phyloP scores from a whole-genome alignment of 1,140 invertebrate genomes.

The Atta colombica region DNA sequence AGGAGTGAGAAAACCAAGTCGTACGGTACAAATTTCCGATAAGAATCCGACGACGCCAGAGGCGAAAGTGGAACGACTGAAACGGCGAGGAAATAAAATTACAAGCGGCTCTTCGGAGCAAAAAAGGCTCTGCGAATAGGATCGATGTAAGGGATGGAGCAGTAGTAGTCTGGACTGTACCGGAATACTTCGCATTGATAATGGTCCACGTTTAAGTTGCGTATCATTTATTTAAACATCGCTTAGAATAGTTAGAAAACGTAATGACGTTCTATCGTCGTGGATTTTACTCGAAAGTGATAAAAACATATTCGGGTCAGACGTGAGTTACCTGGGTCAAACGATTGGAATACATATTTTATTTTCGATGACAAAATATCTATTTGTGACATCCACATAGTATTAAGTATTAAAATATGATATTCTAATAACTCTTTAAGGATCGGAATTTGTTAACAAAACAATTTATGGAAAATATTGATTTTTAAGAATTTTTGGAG shows the following conservation, averaged over 20 bases:
- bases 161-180: conserved; percentile 67
- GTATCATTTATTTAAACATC: conserved; percentile 83
- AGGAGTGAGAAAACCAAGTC: conserved; percentile 65
- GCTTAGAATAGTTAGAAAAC: conserved; percentile 10
- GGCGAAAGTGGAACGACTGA: conserved; percentile 12
- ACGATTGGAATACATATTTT: neutral
- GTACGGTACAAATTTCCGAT: conserved; percentile 82
- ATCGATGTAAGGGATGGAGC: conserved; percentile 31
- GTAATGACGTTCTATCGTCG: conserved; percentile 23
- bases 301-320: conserved; percentile 22
- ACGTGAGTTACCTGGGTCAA: neutral
- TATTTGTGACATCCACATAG: neutral
- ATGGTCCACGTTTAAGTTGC: conserved; percentile 82
- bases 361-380: neutral
- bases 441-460: too few relatives aligned
- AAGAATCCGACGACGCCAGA: conserved; percentile 78
- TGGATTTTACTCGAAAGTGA: neutral
- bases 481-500: too few relatives aligned
- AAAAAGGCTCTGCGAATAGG: conserved; percentile 41
- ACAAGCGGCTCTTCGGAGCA: conserved; percentile 71
- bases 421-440: neutral
- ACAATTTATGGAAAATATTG: too few relatives aligned
- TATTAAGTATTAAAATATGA: neutral
- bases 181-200: conserved; percentile 78
- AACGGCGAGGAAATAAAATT: conserved; percentile 81